phyloP scores from a whole-genome alignment of 2,113 vertebrate species.

The Illadopsis cleaveri region DNA sequence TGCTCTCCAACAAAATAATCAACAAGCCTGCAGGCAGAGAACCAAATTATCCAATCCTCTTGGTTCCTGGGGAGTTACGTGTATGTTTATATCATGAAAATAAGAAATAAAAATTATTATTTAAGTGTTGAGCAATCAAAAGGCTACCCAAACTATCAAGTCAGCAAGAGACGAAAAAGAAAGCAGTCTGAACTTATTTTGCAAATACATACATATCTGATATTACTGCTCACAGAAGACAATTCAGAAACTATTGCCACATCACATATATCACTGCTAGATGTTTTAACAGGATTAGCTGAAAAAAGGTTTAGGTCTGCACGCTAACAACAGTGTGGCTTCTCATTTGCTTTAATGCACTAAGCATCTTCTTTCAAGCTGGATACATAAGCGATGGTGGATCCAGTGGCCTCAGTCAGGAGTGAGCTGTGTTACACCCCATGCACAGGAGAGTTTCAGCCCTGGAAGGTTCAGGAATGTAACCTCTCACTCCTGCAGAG shows the following conservation, averaged over 20 bases:
- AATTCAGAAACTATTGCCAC: background rate
- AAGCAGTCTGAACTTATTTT: background rate
- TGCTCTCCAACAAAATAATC: background rate
- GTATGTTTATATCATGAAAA: background rate
- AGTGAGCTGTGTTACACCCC: background rate
- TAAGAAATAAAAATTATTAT: background rate
- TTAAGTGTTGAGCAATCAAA: background rate
- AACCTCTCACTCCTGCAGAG: background rate
- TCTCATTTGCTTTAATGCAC: background rate
- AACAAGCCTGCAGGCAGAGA: background rate
- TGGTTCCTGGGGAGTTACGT: background rate
- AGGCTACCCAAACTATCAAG: background rate
- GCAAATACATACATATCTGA: background rate
- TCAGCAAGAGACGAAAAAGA: background rate
- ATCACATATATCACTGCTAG: background rate
- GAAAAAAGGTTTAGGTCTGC: background rate
- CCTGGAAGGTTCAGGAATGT: background rate
- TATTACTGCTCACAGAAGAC: background rate
- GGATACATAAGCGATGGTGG: fast-evolving
- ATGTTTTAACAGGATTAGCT: background rate
- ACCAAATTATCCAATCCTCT: background rate
- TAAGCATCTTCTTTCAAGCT: background rate
- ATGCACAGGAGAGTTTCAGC: background rate
- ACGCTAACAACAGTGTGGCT: background rate
- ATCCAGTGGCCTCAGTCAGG: background rate